Evolutionary conservation across 2,797 vertebrate genomes (phyloP).

Genomic region (Danio jaintianensis): DNA sequence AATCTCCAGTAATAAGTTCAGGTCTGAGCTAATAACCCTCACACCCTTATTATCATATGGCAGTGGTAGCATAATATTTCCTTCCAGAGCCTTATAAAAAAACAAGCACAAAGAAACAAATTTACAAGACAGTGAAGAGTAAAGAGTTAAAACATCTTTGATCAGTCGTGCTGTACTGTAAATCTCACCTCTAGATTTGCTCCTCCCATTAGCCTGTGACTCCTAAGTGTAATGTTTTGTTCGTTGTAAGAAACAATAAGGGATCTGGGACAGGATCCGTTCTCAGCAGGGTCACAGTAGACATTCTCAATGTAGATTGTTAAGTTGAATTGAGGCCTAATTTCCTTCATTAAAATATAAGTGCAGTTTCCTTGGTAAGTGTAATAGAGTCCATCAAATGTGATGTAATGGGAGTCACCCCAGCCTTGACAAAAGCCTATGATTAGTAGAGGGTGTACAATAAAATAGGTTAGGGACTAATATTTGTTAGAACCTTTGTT

Average conservation of each 20-base stretch:
- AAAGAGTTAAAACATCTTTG: neutral
- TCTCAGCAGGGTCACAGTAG: constrained; percentile 79
- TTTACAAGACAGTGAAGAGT: neutral
- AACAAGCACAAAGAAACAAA: neutral
- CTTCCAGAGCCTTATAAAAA: constrained; percentile 68
- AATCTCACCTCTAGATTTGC: constrained; percentile 73
- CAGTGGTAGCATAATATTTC: constrained; percentile 62
- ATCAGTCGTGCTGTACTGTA: neutral
- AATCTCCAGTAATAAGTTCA: constrained; percentile 82
- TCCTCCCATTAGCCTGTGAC: constrained; percentile 74
- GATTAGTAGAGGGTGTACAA: constrained; percentile 12
- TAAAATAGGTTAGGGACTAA: neutral
- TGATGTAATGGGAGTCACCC: constrained; percentile 93
- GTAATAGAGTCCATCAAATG: constrained; percentile 92
- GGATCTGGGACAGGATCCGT: constrained; percentile 79
- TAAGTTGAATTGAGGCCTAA: constrained; percentile 73
- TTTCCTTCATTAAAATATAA: constrained; percentile 90
- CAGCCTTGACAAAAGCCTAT: constrained; percentile 92
- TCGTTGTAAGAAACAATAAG: constrained; percentile 81
- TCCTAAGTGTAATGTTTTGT: constrained; percentile 80
- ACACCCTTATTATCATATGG: constrained; percentile 79
- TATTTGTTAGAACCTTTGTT: too few relatives aligned
- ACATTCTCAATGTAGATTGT: constrained; percentile 92
- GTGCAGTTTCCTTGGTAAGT: constrained; percentile 95
- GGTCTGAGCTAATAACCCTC: constrained; percentile 70